Conservation (phyloP, 2,888 invertebrate genomes). For the Microctonus aethiopoides region DNA sequence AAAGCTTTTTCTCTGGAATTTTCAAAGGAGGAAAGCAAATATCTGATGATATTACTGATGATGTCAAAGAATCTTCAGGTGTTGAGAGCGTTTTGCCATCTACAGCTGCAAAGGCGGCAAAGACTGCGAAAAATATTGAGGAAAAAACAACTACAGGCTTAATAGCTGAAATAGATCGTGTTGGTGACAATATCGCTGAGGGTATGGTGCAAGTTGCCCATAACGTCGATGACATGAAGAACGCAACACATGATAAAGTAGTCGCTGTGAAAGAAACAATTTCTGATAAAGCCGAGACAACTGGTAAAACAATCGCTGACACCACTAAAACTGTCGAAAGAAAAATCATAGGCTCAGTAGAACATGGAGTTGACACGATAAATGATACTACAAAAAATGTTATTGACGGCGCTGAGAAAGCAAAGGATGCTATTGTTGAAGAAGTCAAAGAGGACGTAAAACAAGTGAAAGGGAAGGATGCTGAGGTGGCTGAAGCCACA, state of each 20-base stretch:
- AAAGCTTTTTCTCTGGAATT: conserved; percentile 46
- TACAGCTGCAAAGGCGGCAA: conserved; percentile 41
- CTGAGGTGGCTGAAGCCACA: conserved; percentile 29
- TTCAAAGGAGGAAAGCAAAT: conserved; percentile 59
- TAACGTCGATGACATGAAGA: too few relatives aligned
- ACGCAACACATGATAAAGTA: too few relatives aligned
- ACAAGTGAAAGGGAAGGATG: too few relatives aligned
- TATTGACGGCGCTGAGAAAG: conserved; percentile 40
- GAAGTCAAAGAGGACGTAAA: too few relatives aligned
- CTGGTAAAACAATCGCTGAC: conserved; percentile 22
- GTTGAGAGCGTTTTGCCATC: conserved; percentile 37
- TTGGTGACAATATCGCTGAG: conserved; percentile 63
- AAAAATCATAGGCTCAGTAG: conserved; percentile 56
- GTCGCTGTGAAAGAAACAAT: conserved; percentile 67
- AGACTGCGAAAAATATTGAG: conserved; percentile 40
- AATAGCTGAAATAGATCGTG: conserved; percentile 13
- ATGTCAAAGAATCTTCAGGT: neutral
- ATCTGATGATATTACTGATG: conserved; percentile 51
- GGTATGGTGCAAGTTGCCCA: too few relatives aligned
- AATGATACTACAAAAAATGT: conserved; percentile 68
- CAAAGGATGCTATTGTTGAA: conserved; percentile 30
- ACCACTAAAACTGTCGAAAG: conserved; percentile 62
- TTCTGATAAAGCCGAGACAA: conserved; percentile 64
- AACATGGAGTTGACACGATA: conserved; percentile 32
- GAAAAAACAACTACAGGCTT: conserved; percentile 45